Conservation (phyloP, 2,888 invertebrate species). For the Lypha dubia region DNA sequence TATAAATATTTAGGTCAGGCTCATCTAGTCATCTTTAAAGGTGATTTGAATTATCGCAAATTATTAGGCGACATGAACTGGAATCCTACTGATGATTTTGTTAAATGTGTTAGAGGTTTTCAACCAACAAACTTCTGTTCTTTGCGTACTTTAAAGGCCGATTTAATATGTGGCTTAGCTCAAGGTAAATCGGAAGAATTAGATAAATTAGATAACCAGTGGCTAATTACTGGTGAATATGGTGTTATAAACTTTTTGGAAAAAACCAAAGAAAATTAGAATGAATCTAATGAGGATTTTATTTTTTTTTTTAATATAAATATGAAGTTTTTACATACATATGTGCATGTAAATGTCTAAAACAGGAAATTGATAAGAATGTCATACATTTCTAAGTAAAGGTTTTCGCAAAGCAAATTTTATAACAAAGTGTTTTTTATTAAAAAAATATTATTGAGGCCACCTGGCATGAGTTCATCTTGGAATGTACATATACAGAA, state of each 20-base stretch:
- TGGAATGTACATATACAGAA: too few relatives aligned
- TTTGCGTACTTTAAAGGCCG: conserved; percentile 94
- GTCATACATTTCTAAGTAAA: too few relatives aligned
- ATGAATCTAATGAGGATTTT: background rate
- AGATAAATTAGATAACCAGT: conserved; percentile 86
- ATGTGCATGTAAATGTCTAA: too few relatives aligned
- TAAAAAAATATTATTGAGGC: too few relatives aligned
- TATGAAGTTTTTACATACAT: background rate
- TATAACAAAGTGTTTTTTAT: too few relatives aligned
- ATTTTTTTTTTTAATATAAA: background rate
- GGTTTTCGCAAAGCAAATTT: too few relatives aligned
- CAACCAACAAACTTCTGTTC: conserved; percentile 91
- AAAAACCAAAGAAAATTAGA: conserved; percentile 12
- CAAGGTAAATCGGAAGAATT: conserved; percentile 86
- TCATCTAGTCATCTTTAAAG: conserved; percentile 91
- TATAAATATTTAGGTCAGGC: conserved; percentile 89
- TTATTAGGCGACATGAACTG: conserved; percentile 94
- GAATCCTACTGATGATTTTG: conserved; percentile 88
- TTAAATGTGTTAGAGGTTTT: conserved; percentile 86
- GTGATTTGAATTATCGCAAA: conserved; percentile 98
- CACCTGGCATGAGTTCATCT: too few relatives aligned
- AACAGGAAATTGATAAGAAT: too few relatives aligned
- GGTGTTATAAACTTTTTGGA: conserved; percentile 88
- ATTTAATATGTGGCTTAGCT: conserved; percentile 91
- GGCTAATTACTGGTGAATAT: conserved; percentile 94